Evolutionary conservation across 2,888 invertebrate genomes (phyloP), one percentile per base, ranked within the genome.

Genomic region (Lysandra bellargus): DNA sequence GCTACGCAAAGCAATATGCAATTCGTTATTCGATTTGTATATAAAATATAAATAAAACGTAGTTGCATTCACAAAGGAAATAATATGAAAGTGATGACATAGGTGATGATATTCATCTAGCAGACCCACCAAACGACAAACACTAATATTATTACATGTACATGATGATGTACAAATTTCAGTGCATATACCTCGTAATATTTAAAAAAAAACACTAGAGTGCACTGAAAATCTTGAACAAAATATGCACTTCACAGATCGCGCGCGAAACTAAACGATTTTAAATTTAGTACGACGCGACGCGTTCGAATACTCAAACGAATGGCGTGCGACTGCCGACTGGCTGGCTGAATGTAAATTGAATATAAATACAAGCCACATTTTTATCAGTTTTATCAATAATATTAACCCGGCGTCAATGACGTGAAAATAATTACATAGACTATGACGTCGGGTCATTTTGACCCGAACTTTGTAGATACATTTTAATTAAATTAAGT

Each of bases 301-400:
- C 74, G 23, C 74, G 74, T 74, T 74, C 44, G 74, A 23, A 40
- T 74, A 74, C 37, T 23, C 44, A 74, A 6, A 44, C 74, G 74
- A 44, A 23, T 74, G 23, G 74, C 74, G 44, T 4, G 74, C 74
- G 17, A 57, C 74, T 74, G 74, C 9, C 49, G n/a, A 73, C 74
- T 74, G 74, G 44, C 74, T 74, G 73, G n/a, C 44, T n/a, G n/a
- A 9, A 74, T 44, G 74, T 74, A 44, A 74, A 44, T 74, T 44
- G 40, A 74, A 14, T 14, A 69, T 69, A 69, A 69, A 33, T 44
- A 74, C 23, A 40, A 74, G 44, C 40, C n/a, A 44, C n/a, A 74
- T 74, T 74, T 73, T 74, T 73, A 73, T 73, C 73, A 44, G 73
- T 73, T 73, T 74, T 44, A 74, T 74, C 74, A 74, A 74, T 44